Evolutionary conservation across 2,888 invertebrate genomes (phyloP), one percentile per base, ranked within the genome.

Genomic region (Drosophila austrosaltans): DNA sequence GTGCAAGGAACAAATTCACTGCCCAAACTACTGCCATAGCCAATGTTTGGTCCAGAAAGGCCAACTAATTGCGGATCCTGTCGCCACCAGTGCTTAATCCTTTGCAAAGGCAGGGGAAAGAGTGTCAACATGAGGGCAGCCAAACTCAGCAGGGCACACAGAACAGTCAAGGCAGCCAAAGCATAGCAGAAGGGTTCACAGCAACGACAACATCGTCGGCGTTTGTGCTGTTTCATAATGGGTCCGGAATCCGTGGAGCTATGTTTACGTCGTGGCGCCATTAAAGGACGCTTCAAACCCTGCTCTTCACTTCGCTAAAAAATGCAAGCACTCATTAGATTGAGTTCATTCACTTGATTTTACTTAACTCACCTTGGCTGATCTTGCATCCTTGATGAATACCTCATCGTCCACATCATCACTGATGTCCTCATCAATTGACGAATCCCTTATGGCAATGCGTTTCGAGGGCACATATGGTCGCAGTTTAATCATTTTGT

Each of bases 351-450:
- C n/a, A 56, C 2, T 36, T 2, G 1, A 36, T 36, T 8, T 4
- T 8, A 36, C 63, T 70, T 4, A 36, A 36, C 63, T 70, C 88
- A 94, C 93, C 91, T 94, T 95, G 57, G 95, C 94, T 79, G 94
- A 94, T 89, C 94, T 94, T 20, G 95, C 95, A 92, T 96, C 95
- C 72, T 95, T 93, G 78, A 96, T 95, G 89, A 96, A 96, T 20
- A 96, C 96, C 90, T 96, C 96, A 90, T 96, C 96, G 83, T 96
- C 96, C 12, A 96, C 95, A 91, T 96, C 96, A 82, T 96, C 96
- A 79, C 95, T 93, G 76, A 95, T 94, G 75, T 96, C 96, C 79
- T 95, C 95, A 82, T 96, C 96, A 73, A 95, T 93, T 81, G 95
- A 82, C 6, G 87, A 95, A 90, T 96, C 96, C 74, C 94, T 93